Conservation (phyloP, 2,113 vertebrate genomes). For the Ibidorhyncha struthersii region DNA sequence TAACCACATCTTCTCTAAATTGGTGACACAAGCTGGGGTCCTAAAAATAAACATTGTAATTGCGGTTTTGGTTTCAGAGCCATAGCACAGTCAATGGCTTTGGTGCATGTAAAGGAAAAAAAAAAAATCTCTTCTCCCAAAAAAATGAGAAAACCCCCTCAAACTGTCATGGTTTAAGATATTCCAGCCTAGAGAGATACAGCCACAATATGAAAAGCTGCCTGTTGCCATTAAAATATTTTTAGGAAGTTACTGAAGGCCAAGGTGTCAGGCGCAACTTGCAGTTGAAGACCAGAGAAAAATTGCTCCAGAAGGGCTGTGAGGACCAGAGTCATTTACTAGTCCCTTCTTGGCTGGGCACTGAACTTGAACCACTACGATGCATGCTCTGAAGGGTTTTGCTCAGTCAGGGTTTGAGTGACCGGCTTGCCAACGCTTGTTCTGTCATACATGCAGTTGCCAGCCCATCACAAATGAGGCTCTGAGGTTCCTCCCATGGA, state of each 20-base stretch:
- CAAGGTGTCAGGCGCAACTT: background rate
- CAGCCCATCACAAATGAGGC: background rate
- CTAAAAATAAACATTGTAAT: conserved; percentile 67
- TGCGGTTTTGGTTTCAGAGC: conserved; percentile 69
- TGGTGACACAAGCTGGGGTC: conserved; percentile 47
- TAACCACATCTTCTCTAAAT: conserved; percentile 75
- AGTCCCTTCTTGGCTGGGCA: background rate
- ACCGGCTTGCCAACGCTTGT: fast-evolving
- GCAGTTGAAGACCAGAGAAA: background rate
- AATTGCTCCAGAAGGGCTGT: background rate
- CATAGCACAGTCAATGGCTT: conserved; percentile 5
- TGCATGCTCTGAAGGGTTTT: fast-evolving
- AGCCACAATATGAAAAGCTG: background rate
- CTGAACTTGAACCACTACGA: fast-evolving
- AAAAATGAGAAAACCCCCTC: background rate
- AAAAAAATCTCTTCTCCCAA: background rate
- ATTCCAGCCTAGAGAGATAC: background rate
- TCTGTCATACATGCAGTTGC: background rate
- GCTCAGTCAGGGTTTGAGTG: background rate
- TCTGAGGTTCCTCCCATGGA: background rate
- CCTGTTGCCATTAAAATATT: background rate
- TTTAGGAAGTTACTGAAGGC: background rate
- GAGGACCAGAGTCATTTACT: background rate
- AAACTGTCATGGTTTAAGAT: background rate
- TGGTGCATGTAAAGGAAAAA: background rate